Evolutionary conservation across 2,888 invertebrate genomes (phyloP), one percentile per base, ranked within the genome.

Genomic region (Chaitophorus viminalis): DNA sequence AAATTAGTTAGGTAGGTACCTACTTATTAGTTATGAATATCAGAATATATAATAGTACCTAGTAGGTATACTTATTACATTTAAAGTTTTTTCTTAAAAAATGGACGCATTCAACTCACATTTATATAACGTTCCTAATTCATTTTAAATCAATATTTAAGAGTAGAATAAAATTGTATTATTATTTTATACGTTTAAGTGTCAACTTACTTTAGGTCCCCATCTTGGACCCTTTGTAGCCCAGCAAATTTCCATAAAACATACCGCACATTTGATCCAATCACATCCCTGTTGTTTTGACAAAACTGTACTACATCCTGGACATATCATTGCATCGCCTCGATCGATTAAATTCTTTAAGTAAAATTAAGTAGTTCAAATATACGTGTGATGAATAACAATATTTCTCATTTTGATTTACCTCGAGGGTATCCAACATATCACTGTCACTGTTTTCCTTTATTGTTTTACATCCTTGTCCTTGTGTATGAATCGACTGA

Each of bases 201-300:
- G 5, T 46, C 25, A n/a, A 81, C 91, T 92, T 91, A 94, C 94
- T 90, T 91, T 91, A 33, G 94, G 94, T 82, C 94, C 94, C 94
- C 94, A 94, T 89, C 94, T 92, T 4, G 93, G 90, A 90, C 93
- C 96, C 90, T 95, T 94, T 0, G 97, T 98, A 84, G 97, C 96
- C 98, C 98, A 98, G 91, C 98, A 98, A 89, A 98, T 97, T 92
- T 98, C 97, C 11, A 96, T 96, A 92, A 96, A 96, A 92, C 98
- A 98, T 92, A 97, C 96, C 1, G 96, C 95, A 92, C 98, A 98
- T 90, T 95, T 94, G 85, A 98, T 93, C 97, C 97, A 97, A 92
- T 98, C 97, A 92, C 98, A 98, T 89, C 98, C 98, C 95, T 96
- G 96, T 92, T 97, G 97, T 92, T 97, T 97, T 92, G 96, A 95